Conservation (phyloP, 2,797 vertebrate species). For the Tenualosa ilisha region DNA sequence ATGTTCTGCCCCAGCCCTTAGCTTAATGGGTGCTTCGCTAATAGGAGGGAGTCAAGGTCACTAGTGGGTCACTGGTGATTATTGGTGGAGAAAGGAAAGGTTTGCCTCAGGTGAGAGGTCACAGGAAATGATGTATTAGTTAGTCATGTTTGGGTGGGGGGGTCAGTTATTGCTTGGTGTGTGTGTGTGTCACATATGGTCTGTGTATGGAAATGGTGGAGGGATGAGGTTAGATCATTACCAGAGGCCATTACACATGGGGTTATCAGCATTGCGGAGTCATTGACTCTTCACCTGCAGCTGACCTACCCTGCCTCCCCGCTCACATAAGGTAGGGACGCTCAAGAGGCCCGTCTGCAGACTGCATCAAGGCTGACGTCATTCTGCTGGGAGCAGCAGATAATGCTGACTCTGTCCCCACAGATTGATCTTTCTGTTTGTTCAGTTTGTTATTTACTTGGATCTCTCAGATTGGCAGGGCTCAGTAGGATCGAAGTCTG, state of each 20-base stretch:
- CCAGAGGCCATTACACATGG: not conserved
- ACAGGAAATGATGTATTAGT: not conserved
- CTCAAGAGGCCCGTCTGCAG: not conserved
- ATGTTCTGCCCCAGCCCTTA: not conserved
- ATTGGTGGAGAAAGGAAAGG: not conserved
- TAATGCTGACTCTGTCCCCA: not conserved
- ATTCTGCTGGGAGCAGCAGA: not conserved
- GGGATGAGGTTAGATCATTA: not conserved
- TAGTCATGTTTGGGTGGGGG: not conserved
- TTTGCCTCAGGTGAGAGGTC: not conserved
- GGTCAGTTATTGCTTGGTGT: constrained; percentile 18
- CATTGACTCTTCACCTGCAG: not conserved
- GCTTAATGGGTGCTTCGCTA: not conserved
- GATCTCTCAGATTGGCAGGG: not conserved
- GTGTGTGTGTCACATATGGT: not conserved
- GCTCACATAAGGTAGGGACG: not conserved
- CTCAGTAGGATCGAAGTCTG: not conserved
- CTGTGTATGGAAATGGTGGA: not conserved
- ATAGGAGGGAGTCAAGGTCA: not conserved
- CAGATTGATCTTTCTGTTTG: not conserved
- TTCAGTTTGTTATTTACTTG: not conserved
- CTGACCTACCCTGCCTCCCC: not conserved
- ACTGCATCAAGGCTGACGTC: not conserved
- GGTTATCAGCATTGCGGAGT: not conserved
- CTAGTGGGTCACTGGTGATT: not conserved